These are phyloP conservation scores for Cyprichromis sp. DNA, from an alignment of 2,113 vertebrate genomes.

Conservation along the genomic window DNA sequence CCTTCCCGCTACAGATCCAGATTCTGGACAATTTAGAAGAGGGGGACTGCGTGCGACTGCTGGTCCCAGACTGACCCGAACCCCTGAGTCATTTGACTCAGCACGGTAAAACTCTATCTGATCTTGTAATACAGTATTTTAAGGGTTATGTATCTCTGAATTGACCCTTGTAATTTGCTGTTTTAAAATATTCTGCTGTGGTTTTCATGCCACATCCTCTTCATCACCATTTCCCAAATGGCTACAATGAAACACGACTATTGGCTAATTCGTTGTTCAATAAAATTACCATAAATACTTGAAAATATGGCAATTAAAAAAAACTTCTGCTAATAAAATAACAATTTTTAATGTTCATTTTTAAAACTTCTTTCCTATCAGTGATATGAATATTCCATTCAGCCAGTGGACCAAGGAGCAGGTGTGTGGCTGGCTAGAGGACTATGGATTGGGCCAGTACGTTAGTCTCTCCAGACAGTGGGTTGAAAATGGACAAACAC, in stretches of 20 bases:
- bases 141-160: neutral
- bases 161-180: neutral
- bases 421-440: slow-evolving; percentile 92
- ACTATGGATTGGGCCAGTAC: slow-evolving; percentile 89
- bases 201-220: neutral
- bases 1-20: slow-evolving; percentile 79
- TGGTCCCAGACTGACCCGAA: slow-evolving; percentile 85
- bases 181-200: neutral
- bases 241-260: neutral
- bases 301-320: neutral
- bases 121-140: neutral
- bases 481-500: slow-evolving; percentile 87
- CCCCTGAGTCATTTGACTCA: slow-evolving; percentile 73
- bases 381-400: slow-evolving; percentile 80
- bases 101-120: slow-evolving; percentile 45
- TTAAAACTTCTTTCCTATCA: neutral
- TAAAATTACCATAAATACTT: neutral
- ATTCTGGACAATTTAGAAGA: slow-evolving; percentile 82
- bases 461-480: slow-evolving; percentile 91
- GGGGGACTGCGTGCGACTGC: slow-evolving; percentile 95
- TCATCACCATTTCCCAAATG: neutral
- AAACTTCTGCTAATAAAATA: neutral
- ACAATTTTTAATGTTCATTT: accelerated
- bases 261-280: neutral
- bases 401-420: slow-evolving; percentile 91